These are phyloP conservation scores for Phoenoteleia sp. DNA, from an alignment of 2,888 invertebrate species.

Conservation along the genomic window DNA sequence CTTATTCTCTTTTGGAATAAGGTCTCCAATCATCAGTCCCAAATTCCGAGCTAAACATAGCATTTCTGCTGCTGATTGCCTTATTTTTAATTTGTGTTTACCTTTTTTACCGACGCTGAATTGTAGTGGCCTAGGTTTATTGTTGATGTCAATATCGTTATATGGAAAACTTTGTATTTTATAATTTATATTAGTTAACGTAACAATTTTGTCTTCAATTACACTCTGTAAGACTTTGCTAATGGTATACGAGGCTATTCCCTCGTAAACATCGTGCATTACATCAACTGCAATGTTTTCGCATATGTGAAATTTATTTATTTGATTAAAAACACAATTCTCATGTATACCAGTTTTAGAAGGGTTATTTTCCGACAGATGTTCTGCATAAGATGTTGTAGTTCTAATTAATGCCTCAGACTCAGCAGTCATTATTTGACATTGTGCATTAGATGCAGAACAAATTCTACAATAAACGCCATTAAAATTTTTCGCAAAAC, in stretches of 20 bases:
- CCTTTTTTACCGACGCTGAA: conserved; percentile 2
- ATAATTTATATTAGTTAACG: background rate
- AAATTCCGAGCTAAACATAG: conserved; percentile 12
- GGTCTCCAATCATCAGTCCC: conserved; percentile 29
- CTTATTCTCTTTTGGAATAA: conserved; percentile 14
- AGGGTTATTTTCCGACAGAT: background rate
- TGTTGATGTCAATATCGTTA: conserved; percentile 2
- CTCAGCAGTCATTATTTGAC: conserved; percentile 20
- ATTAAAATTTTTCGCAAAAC: conserved; percentile 10
- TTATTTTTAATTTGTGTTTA: conserved; percentile 20
- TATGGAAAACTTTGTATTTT: conserved; percentile 10
- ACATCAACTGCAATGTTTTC: conserved; percentile 16
- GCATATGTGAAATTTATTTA: conserved; percentile 24
- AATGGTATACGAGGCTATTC: conserved; percentile 16
- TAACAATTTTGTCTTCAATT: background rate
- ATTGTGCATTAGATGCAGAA: conserved; percentile 21
- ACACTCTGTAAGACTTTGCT: background rate
- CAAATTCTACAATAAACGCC: conserved; percentile 30
- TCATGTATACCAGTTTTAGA: conserved; percentile 19
- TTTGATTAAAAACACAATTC: conserved; percentile 19
- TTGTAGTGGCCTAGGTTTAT: conserved; percentile 11
- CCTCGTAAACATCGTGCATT: conserved; percentile 41
- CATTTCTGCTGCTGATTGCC: conserved; percentile 17
- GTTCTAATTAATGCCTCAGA: too few relatives aligned
- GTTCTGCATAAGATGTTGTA: background rate